Evolutionary conservation across 2,113 vertebrate genomes (phyloP), one percentile per base, ranked within the genome.

Genomic region (Ivindomyrus marchei): DNA sequence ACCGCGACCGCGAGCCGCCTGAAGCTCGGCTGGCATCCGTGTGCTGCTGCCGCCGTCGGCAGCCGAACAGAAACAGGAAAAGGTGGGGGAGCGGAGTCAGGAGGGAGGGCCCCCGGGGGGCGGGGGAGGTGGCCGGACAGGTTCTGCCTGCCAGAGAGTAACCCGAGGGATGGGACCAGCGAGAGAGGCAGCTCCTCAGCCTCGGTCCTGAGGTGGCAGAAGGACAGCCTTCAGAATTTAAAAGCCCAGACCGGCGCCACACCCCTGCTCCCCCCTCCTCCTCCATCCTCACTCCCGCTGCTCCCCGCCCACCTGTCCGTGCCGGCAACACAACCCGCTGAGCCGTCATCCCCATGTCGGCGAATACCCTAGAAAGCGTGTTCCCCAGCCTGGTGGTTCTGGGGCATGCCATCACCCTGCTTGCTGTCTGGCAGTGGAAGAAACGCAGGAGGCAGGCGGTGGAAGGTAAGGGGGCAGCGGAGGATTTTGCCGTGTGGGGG

Each of bases 311-410:
- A 95, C 94, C 95, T 95, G 95, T 92, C 87, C 47, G 87, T 9
- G 49, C 88, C 87, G 92, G 45, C 92, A 8, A 39, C 91, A 85
- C 56, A 24, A 3, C 84, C 47, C 31, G 87, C 27, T 50, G 93
- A 92, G 90, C 92, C 86, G 39, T 88, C n/a, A 42, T 90, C 92
- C 91, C 92, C 94, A 95, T 95, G 93, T 92, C 91, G 58, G 92
- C 93, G 91, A 95, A 92, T 87, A 93, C 94, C 91, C 89, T 91
- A 13, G 95, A 94, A 89, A 88, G 91, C 56, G 89, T 95, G 31
- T 94, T 97, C 91, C 96, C 96, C 13, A 90, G 95, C 89, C 93
- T 97, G 94, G 95, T 97, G 93, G 94, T 96, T 88, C 94, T 94
- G 90, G 96, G 96, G 3, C 96, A 97, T 70, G 91, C 95, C 13